A percentile compares a stretch with the other conserved stretches of the same genome.
These are phyloP conservation scores for Griposia aprilina DNA, from an alignment of 2,888 invertebrate species.

Conservation along the genomic window DNA sequence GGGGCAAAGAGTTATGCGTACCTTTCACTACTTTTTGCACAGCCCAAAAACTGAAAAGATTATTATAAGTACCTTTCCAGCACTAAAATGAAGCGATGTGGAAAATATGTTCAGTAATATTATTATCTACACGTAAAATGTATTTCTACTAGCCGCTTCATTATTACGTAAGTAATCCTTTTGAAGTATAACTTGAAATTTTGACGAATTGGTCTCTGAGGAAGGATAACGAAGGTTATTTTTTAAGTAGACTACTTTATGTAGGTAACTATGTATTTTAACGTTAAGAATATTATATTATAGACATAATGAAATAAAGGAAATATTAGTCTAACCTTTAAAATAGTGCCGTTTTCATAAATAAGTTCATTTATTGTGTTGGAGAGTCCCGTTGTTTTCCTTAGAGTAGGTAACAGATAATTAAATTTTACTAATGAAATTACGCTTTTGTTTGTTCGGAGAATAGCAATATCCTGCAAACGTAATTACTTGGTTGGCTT, in stretches of 20 bases:
- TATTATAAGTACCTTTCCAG: background rate
- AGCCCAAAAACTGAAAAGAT: background rate
- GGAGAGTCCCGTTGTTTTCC: background rate
- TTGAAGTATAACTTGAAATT: constrained; percentile 7
- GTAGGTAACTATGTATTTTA: background rate
- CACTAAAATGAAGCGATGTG: background rate
- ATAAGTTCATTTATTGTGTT: background rate
- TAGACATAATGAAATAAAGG: background rate
- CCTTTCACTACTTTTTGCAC: background rate
- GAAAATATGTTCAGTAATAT: background rate
- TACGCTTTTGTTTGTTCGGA: background rate
- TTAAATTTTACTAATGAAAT: background rate
- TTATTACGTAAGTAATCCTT: background rate
- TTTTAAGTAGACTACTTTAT: background rate
- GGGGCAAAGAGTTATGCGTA: background rate
- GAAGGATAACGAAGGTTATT: background rate
- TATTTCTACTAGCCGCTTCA: constrained; percentile 11
- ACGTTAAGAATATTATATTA: background rate
- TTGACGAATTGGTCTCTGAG: constrained; percentile 12
- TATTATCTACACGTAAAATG: background rate
- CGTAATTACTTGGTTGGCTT: constrained; percentile 5
- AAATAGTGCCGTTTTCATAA: background rate
- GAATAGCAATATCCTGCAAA: constrained; percentile 6
- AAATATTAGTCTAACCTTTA: background rate
- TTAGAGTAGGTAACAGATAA: background rate